phyloP scores from a whole-genome alignment of 2,888 invertebrate genomes.

The Meandrusa payeni region DNA sequence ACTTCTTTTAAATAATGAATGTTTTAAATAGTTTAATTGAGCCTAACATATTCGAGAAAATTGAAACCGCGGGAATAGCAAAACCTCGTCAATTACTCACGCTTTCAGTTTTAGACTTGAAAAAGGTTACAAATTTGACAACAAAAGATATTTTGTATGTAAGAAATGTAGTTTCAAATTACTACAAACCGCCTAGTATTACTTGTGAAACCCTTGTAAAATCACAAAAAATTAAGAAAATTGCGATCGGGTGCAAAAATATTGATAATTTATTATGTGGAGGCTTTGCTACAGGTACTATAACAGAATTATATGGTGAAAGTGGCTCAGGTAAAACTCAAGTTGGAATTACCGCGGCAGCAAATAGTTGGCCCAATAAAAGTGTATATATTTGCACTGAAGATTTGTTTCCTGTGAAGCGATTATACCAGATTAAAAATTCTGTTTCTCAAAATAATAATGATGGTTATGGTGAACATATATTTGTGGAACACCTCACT shows the following conservation, averaged over 20 bases:
- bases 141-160: conserved; percentile 51
- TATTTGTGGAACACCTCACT: conserved; percentile 67
- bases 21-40: conserved; percentile 39
- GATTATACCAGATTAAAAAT: conserved; percentile 60
- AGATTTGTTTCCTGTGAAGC: conserved; percentile 80
- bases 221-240: conserved; percentile 30
- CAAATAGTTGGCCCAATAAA: conserved; percentile 81
- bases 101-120: conserved; percentile 57
- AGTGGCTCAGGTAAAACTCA: conserved; percentile 92
- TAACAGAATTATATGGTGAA: conserved; percentile 90
- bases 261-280: conserved; percentile 83
- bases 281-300: conserved; percentile 84
- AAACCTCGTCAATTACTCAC: conserved; percentile 54
- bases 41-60: conserved; percentile 45
- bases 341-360: conserved; percentile 85
- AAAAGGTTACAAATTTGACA: conserved; percentile 55
- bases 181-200: conserved; percentile 39
- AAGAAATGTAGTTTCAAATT: conserved; percentile 48
- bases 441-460: conserved; percentile 34
- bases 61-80: conserved; percentile 55
- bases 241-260: conserved; percentile 78
- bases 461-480: conserved; percentile 50
- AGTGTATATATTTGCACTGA: conserved; percentile 90
- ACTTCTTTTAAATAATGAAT: too few species aligned
- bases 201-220: conserved; percentile 39